A percentile compares a stretch with the other conserved stretches of the same genome.
Conservation (phyloP, 2,113 vertebrate genomes). For the Larimichthys polyactis region DNA sequence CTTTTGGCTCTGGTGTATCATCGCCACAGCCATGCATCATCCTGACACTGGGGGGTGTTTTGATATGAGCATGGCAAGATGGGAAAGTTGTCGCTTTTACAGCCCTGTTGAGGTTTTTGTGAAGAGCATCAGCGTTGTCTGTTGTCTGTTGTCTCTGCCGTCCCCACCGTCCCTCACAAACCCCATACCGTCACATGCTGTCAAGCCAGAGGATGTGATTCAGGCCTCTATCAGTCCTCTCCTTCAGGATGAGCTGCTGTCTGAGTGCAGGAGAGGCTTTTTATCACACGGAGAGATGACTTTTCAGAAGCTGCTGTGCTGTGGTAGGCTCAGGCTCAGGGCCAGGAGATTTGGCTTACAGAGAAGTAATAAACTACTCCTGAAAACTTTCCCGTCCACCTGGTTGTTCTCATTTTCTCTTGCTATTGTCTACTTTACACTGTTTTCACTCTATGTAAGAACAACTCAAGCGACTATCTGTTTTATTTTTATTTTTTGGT, state of each 20-base stretch:
- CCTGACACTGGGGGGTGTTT: conserved; percentile 37
- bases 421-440: neutral
- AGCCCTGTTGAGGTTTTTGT: conserved; percentile 27
- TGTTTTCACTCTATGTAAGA: conserved; percentile 13
- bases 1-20: conserved; percentile 37
- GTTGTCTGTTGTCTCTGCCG: neutral
- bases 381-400: conserved; percentile 4
- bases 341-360: conserved; percentile 47
- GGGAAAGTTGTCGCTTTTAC: conserved; percentile 15
- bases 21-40: conserved; percentile 47
- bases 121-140: neutral
- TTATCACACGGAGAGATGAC: conserved; percentile 6
- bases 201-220: conserved; percentile 23
- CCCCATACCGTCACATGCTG: conserved; percentile 12
- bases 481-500: neutral
- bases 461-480: neutral
- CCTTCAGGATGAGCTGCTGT: conserved; percentile 19
- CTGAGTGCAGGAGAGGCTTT: conserved; percentile 14
- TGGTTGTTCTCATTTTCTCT: conserved; percentile 1
- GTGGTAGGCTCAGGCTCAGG: conserved; percentile 26
- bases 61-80: conserved; percentile 11
- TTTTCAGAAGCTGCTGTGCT: conserved; percentile 31
- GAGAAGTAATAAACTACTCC: conserved; percentile 31
- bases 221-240: conserved; percentile 14
- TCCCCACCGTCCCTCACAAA: neutral